Percentiles rank a stretch among this genome's conserved stretches.
phyloP scores from a whole-genome alignment of 1,140 invertebrate species.

The Macrobrachium nipponense region DNA sequence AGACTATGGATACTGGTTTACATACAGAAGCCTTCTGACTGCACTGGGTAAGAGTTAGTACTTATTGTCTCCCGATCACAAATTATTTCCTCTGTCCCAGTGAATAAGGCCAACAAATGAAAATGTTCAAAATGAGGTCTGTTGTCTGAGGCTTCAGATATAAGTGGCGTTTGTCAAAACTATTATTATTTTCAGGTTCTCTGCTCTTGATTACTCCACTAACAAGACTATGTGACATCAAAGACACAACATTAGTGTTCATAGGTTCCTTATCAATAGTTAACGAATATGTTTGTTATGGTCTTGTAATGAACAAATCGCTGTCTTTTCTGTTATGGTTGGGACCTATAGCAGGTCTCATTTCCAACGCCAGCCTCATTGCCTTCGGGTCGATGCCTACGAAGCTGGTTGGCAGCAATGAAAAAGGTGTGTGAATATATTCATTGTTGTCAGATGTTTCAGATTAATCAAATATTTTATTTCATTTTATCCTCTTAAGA shows the following conservation, averaged over 20 bases:
- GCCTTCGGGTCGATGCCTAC: slow-evolving; percentile 47
- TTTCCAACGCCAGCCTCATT: slow-evolving; percentile 46
- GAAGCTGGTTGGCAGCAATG: slow-evolving; percentile 33
- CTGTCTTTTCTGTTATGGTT: slow-evolving; percentile 33
- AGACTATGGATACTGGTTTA: slow-evolving; percentile 27
- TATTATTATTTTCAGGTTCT: not conserved
- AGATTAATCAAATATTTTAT: too few species aligned
- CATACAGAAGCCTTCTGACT: slow-evolving; percentile 19
- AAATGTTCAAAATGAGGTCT: not conserved
- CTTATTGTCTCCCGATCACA: not conserved
- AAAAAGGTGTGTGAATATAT: slow-evolving; percentile 36
- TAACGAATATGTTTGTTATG: slow-evolving; percentile 36
- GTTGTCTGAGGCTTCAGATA: not conserved
- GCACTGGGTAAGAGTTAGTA: slow-evolving; percentile 17
- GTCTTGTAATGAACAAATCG: slow-evolving; percentile 10
- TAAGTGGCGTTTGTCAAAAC: too few species aligned
- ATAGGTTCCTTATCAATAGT: slow-evolving; percentile 30
- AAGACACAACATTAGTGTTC: slow-evolving; percentile 26
- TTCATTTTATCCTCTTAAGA: too few species aligned
- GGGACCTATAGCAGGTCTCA: slow-evolving; percentile 33
- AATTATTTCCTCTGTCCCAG: not conserved
- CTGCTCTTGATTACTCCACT: slow-evolving; percentile 30
- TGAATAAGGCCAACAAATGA: not conserved
- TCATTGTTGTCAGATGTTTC: too few species aligned
- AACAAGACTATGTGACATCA: slow-evolving; percentile 15